Evolutionary conservation across 1,140 invertebrate genomes (phyloP).

Genomic region (Hetaerina americana): DNA sequence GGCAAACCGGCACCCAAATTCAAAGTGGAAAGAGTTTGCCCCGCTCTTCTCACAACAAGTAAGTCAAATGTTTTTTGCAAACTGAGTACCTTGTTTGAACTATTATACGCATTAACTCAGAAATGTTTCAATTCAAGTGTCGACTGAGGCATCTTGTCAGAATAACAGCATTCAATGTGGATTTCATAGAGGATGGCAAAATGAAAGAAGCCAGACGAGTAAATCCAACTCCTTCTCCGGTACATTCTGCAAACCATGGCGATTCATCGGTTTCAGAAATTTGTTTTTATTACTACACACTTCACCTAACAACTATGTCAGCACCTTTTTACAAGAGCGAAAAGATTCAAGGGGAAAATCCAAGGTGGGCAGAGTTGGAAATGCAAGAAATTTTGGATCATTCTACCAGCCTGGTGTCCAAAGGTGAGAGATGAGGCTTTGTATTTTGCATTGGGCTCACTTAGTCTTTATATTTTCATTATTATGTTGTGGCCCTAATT

Average conservation of each 20-base stretch:
- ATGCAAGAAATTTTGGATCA: constrained; percentile 15
- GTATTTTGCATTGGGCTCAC: too few relatives aligned
- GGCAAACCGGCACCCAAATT: not conserved
- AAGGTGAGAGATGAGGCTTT: too few relatives aligned
- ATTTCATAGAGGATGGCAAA: constrained; percentile 25
- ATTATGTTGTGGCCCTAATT: too few relatives aligned
- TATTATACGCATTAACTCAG: not conserved
- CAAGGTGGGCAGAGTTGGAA: constrained; percentile 60
- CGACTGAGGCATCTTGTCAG: constrained; percentile 59
- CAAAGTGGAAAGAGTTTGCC: constrained; percentile 18
- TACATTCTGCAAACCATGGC: not conserved
- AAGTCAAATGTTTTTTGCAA: not conserved
- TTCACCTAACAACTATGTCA: constrained; percentile 65
- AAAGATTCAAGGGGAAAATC: constrained; percentile 51
- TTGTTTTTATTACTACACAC: constrained; percentile 56
- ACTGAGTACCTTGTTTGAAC: not conserved
- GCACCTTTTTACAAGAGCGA: constrained; percentile 82
- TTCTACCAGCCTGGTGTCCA: constrained; percentile 14
- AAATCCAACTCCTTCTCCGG: not conserved
- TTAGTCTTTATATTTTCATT: too few relatives aligned
- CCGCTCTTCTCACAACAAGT: constrained; percentile 23
- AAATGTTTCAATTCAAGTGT: constrained; percentile 32
- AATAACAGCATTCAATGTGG: constrained; percentile 47
- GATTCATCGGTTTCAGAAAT: constrained; percentile 2
- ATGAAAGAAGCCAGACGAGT: constrained; percentile 15